Conservation (phyloP, 1,140 invertebrate genomes). For the Micrasema longulum region DNA sequence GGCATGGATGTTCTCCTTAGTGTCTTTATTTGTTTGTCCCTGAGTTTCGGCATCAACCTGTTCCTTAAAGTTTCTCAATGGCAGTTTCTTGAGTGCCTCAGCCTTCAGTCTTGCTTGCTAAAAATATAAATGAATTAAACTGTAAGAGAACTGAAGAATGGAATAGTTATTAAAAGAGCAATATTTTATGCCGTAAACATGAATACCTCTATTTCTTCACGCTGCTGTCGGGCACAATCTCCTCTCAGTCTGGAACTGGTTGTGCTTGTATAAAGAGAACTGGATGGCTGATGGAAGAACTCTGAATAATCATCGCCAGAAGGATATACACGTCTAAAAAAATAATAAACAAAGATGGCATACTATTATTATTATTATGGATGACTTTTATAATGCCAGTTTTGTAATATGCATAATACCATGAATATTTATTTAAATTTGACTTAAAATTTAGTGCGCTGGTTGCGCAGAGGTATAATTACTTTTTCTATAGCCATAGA, state of each 20-base stretch:
- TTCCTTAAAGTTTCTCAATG: conserved; percentile 56
- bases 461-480: no score
- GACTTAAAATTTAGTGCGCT: no score
- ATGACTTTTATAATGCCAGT: no score
- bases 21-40: background rate
- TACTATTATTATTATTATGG: no score
- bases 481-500: no score
- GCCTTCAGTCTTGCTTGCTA: conserved; percentile 62
- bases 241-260: conserved; percentile 79
- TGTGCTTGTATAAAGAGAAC: conserved; percentile 82
- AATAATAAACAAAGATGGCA: background rate
- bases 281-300: conserved; percentile 80
- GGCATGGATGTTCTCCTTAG: background rate
- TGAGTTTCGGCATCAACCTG: background rate
- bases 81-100: conserved; percentile 62
- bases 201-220: conserved; percentile 74
- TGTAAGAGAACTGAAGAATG: no score
- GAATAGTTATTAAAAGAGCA: no score
- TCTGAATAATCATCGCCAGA: conserved; percentile 72
- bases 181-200: no score
- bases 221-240: conserved; percentile 72
- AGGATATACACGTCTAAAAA: conserved; percentile 63
- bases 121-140: no score
- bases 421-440: no score
- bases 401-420: no score